Conservation (phyloP, 2,888 invertebrate genomes). For the Leptopilina drosophilae region DNA sequence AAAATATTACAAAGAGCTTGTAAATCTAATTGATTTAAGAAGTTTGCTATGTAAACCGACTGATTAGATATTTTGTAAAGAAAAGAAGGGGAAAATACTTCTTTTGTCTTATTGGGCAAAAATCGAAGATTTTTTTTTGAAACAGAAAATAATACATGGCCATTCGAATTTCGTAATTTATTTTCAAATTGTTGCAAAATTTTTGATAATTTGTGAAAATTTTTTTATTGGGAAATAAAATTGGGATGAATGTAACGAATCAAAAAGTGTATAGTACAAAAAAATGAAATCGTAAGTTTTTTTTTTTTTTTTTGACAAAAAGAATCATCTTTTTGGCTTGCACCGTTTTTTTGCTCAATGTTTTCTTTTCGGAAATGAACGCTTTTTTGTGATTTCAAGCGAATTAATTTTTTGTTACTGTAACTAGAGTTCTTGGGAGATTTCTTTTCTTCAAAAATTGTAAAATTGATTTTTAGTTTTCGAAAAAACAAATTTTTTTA, state of each 20-base stretch:
- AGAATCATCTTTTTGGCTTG: not conserved
- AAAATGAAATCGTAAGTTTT: constrained; percentile 19
- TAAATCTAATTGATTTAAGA: constrained; percentile 31
- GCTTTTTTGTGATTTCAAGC: not conserved
- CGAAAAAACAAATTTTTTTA: no score
- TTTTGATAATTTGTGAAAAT: no score
- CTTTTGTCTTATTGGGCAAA: constrained; percentile 15
- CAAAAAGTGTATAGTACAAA: constrained; percentile 36
- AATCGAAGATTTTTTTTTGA: constrained; percentile 1
- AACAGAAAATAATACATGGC: constrained; percentile 18
- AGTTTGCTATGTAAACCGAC: constrained; percentile 41
- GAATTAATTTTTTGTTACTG: not conserved
- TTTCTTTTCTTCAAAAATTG: no score
- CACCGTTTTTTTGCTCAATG: constrained; percentile 17
- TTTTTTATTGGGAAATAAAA: no score
- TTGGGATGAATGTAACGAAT: not conserved
- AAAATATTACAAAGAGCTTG: constrained; percentile 5
- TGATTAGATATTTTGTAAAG: constrained; percentile 25
- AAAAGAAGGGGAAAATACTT: not conserved
- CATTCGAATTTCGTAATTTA: not conserved
- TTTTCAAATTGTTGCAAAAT: not conserved
- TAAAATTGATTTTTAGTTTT: no score
- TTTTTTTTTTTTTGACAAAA: not conserved
- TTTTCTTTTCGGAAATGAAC: not conserved
- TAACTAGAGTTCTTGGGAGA: constrained; percentile 19